Evolutionary conservation across 2,888 invertebrate genomes (phyloP).

Genomic region (Dolichopus griseipennis): DNA sequence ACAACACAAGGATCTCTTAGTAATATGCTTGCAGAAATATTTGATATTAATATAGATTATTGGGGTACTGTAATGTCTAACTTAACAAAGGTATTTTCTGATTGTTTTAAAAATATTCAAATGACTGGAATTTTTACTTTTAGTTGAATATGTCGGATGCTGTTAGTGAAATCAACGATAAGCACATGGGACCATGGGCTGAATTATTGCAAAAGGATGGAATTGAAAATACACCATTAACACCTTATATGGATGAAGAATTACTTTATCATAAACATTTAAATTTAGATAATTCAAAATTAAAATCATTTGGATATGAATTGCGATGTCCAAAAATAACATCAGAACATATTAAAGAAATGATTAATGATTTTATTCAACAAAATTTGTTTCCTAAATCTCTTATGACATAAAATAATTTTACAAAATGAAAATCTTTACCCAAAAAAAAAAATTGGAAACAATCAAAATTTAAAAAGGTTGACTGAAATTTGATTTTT

Average conservation of each 20-base stretch:
- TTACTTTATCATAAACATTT: constrained; percentile 72
- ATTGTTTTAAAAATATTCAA: background rate
- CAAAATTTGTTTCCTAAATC: constrained; percentile 78
- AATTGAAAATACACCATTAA: constrained; percentile 75
- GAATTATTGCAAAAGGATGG: constrained; percentile 67
- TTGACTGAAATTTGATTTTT: no score
- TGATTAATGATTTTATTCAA: constrained; percentile 69
- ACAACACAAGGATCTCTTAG: constrained; percentile 81
- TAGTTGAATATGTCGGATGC: constrained; percentile 70
- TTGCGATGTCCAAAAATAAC: constrained; percentile 56
- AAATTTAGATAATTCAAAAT: constrained; percentile 60
- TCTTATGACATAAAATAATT: constrained; percentile 37
- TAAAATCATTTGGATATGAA: constrained; percentile 52
- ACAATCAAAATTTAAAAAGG: no score
- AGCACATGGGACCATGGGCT: constrained; percentile 88
- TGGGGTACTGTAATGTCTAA: constrained; percentile 75
- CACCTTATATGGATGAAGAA: constrained; percentile 79
- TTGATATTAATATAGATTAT: constrained; percentile 78
- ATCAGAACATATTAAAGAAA: constrained; percentile 53
- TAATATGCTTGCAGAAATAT: constrained; percentile 69
- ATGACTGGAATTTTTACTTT: constrained; percentile 20
- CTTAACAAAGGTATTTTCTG: constrained; percentile 58
- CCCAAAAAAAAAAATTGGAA: no score
- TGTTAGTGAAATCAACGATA: constrained; percentile 87
- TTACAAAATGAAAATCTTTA: no score